These are phyloP conservation scores for Echinops telfairi DNA, from an alignment of 2,113 vertebrate genomes.

Conservation along the genomic window DNA sequence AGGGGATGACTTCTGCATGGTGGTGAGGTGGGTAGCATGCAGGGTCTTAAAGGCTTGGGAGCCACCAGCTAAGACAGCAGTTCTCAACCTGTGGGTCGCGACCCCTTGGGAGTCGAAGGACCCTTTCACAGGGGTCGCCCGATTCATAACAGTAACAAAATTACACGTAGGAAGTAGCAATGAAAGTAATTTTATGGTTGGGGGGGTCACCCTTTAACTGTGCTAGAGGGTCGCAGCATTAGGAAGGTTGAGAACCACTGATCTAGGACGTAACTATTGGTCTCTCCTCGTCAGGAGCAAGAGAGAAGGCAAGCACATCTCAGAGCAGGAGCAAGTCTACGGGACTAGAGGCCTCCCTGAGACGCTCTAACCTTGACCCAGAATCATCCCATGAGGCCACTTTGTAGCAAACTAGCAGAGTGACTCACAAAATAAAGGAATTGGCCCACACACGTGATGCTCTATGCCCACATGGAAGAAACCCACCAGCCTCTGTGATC, in stretches of 20 bases:
- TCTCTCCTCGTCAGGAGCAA: neutral
- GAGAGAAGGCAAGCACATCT: neutral
- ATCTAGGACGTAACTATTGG: neutral
- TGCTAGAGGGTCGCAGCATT: no score
- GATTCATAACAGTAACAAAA: no score
- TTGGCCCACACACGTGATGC: neutral
- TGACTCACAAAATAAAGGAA: neutral
- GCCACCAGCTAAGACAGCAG: neutral
- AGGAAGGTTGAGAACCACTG: no score
- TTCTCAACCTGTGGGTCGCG: no score
- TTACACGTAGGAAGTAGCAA: no score
- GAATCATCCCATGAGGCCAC: neutral
- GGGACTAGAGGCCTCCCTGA: neutral
- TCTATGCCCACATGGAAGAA: neutral
- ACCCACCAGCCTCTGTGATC: no score
- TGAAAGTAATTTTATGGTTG: no score
- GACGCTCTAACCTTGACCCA: neutral
- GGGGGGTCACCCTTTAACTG: no score
- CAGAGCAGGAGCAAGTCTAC: neutral
- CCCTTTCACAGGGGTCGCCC: no score
- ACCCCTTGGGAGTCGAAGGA: no score
- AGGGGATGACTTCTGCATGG: neutral
- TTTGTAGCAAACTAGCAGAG: neutral
- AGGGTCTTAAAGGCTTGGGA: neutral
- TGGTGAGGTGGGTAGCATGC: neutral